These are phyloP conservation scores for Ondatra zibethicus DNA, from an alignment of 2,113 vertebrate genomes.

Conservation along the genomic window DNA sequence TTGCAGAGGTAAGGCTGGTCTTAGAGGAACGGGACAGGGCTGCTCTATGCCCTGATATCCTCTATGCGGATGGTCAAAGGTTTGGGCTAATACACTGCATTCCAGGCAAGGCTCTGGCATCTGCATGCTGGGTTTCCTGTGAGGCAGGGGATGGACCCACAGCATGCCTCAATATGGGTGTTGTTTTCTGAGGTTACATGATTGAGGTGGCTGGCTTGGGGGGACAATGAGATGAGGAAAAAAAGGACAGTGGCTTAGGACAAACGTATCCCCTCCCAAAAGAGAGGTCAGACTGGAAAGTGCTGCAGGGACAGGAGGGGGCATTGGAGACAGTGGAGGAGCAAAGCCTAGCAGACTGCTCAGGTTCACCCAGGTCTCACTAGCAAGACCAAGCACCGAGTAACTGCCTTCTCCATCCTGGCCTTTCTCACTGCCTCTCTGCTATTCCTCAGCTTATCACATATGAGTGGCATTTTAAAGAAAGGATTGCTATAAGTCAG, in stretches of 20 bases:
- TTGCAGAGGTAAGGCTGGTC: conserved; percentile 91
- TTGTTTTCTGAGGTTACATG: neutral
- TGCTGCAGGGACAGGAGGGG: accelerated
- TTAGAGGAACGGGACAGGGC: neutral
- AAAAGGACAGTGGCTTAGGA: neutral
- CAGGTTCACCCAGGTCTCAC: neutral
- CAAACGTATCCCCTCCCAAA: neutral
- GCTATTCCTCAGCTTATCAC: neutral
- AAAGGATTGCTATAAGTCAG: neutral
- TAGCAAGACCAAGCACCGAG: accelerated
- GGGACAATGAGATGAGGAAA: neutral
- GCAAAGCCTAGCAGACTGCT: neutral
- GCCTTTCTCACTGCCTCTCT: neutral
- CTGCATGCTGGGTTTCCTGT: neutral
- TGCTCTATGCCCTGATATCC: neutral
- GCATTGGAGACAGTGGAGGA: neutral
- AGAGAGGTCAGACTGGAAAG: neutral
- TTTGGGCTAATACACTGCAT: neutral
- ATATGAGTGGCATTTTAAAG: neutral
- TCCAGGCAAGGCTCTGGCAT: neutral
- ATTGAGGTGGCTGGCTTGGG: neutral
- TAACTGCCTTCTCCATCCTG: neutral
- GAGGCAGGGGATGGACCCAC: neutral
- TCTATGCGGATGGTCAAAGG: neutral
- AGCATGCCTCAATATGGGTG: neutral